A percentile compares a stretch with the other conserved stretches of the same genome.
phyloP scores from a whole-genome alignment of 2,113 vertebrate species.

The Pelodiscus sinensis region DNA sequence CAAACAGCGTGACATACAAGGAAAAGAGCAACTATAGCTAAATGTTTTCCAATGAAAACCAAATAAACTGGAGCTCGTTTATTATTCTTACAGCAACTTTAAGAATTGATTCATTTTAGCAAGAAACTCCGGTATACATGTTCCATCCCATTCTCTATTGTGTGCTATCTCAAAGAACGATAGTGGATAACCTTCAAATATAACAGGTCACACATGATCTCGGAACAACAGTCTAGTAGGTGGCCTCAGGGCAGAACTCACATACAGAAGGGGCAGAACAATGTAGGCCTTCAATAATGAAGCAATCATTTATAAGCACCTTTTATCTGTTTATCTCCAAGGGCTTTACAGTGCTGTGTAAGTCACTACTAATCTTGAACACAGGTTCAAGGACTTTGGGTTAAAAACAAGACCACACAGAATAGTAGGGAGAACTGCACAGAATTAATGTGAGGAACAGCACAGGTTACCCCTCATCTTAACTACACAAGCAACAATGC shows the following conservation, averaged over 20 bases:
- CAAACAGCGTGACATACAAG: background rate
- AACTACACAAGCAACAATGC: background rate
- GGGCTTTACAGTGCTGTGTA: background rate
- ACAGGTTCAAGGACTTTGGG: background rate
- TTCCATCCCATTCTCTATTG: fast-evolving
- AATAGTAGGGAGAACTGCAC: fast-evolving
- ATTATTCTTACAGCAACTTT: background rate
- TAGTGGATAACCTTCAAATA: fast-evolving
- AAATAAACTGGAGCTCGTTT: background rate
- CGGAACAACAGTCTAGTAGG: background rate
- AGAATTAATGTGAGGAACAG: fast-evolving
- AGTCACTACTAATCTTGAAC: background rate
- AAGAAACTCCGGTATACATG: fast-evolving
- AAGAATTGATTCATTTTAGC: fast-evolving
- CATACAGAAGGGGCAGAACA: background rate
- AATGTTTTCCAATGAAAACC: background rate
- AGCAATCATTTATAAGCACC: background rate
- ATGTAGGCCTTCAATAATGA: background rate
- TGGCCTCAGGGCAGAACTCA: background rate
- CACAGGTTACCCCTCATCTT: background rate
- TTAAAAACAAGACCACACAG: fast-evolving
- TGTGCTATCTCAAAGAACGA: fast-evolving
- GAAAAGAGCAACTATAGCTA: fast-evolving
- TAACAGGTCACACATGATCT: background rate
- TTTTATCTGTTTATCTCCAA: background rate